Percentiles rank a stretch among this genome's conserved stretches.
phyloP scores from a whole-genome alignment of 2,888 invertebrate species.

The Oasisia sp. region DNA sequence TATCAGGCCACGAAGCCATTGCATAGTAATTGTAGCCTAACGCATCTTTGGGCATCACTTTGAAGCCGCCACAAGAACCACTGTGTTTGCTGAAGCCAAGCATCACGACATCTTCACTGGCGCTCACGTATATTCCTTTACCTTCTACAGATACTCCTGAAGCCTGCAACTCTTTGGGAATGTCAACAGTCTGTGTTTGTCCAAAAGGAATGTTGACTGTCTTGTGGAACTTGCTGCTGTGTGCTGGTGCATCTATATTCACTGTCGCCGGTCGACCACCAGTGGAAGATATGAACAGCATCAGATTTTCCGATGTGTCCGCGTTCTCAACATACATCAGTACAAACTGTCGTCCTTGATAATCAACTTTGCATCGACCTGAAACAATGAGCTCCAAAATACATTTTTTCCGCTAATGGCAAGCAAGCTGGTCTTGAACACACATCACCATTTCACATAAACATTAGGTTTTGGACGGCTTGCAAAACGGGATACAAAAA shows the following conservation, averaged over 20 bases:
- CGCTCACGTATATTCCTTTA: not conserved
- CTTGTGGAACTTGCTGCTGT: not conserved
- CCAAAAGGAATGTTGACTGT: not conserved
- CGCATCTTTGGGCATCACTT: not conserved
- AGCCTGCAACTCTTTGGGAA: not conserved
- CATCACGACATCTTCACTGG: not conserved
- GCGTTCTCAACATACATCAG: not conserved
- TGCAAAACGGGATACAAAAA: no score
- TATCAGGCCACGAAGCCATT: not conserved
- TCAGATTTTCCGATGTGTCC: not conserved
- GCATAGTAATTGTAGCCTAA: constrained; percentile 6
- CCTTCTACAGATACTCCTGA: not conserved
- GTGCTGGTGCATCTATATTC: not conserved
- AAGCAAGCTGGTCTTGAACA: not conserved
- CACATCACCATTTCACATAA: no score
- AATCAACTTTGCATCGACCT: not conserved
- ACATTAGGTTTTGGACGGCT: no score
- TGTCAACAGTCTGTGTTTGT: not conserved
- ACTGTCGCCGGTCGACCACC: not conserved
- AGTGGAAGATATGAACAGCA: not conserved
- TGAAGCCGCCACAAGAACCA: not conserved
- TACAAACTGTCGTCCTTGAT: not conserved
- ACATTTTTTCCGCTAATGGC: not conserved
- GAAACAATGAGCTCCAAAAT: not conserved
- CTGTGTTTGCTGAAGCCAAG: not conserved